Conservation (phyloP, 2,888 invertebrate genomes). For the Pimpla rufipes region DNA sequence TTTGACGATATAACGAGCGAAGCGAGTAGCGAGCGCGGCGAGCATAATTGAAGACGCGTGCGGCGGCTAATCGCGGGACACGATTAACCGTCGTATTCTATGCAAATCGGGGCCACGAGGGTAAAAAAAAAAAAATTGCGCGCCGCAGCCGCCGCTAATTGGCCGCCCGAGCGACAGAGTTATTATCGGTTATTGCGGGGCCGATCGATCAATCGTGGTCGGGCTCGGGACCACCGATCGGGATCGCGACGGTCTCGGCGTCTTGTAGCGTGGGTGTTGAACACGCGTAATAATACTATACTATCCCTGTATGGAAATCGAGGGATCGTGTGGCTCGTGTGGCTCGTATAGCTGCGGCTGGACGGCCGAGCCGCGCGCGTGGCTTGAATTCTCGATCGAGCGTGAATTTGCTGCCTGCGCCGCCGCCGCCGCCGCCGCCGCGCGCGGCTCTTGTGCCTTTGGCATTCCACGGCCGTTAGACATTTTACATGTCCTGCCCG, state of each 20-base stretch:
- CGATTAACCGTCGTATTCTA: conserved; percentile 36
- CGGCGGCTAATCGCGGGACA: conserved; percentile 24
- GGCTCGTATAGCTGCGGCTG: not conserved
- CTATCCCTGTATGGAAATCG: conserved; percentile 69
- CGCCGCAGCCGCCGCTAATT: not conserved
- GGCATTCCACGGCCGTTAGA: conserved; percentile 66
- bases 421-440: too few species aligned
- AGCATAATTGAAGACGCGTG: conserved; percentile 24
- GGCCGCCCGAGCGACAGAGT: conserved; percentile 10
- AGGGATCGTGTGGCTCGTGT: not conserved
- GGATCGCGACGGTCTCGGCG: conserved; percentile 47
- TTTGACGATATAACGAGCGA: too few species aligned
- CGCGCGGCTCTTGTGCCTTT: conserved; percentile 48
- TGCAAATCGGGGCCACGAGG: conserved; percentile 21
- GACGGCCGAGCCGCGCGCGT: conserved; percentile 34
- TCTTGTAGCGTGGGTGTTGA: conserved; percentile 74
- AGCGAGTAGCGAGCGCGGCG: too few species aligned
- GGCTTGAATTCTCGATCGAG: conserved; percentile 68
- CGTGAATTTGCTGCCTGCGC: too few species aligned
- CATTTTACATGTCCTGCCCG: conserved; percentile 26
- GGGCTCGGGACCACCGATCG: conserved; percentile 39
- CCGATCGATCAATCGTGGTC: conserved; percentile 67
- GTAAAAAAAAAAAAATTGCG: not conserved
- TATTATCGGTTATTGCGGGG: conserved; percentile 36
- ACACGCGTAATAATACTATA: conserved; percentile 76